Evolutionary conservation across 1,140 invertebrate genomes (phyloP), one percentile per base, ranked within the genome.

Genomic region (Adelges cooleyi): DNA sequence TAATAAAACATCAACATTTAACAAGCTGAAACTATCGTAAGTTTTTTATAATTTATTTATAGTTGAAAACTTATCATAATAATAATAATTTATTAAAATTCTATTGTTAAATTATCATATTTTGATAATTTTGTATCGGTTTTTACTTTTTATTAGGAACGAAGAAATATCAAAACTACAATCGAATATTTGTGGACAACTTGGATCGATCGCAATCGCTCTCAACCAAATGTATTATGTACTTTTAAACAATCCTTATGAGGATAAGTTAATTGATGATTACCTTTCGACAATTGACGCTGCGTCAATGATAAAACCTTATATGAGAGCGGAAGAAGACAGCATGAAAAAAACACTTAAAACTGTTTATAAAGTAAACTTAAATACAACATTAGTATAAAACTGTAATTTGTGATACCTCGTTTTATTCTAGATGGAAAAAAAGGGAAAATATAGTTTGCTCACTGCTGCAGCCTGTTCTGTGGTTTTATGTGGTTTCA

Each of bases 211-310:
- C 20, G n/a, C 13, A 29, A 11, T 62, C 9, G 0, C 9, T 15
- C 27, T 62, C 17, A 62, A 48, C 20, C 17, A 29, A 2, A 36
- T 62, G 10, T 10, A 48, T 22, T 1, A n/a, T 22, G 9, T 0
- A 22, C 18, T 62, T 2, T 10, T 11, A 8, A 10, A 20, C 27
- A 48, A 22, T 3, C 2, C 27, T 46, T 62, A 27, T 22, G 10
- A 33, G 8, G 56, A 62, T 1, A 20, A 20, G 13, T 48, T 62
- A 18, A 48, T 62, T 8, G 56, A 62, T 33, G 10, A 62, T 3
- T 33, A 62, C 44, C 10, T 62, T 20, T 62, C 56, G 15, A 27
- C 56, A 4, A 33, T 62, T 29, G 56, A 62, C 33, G 56, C 56
- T 33, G 27, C 42, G 25, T 18, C 44, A 3, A 62, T 62, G 56